Conservation (phyloP, 2,113 vertebrate genomes). For the Salvator merianae region DNA sequence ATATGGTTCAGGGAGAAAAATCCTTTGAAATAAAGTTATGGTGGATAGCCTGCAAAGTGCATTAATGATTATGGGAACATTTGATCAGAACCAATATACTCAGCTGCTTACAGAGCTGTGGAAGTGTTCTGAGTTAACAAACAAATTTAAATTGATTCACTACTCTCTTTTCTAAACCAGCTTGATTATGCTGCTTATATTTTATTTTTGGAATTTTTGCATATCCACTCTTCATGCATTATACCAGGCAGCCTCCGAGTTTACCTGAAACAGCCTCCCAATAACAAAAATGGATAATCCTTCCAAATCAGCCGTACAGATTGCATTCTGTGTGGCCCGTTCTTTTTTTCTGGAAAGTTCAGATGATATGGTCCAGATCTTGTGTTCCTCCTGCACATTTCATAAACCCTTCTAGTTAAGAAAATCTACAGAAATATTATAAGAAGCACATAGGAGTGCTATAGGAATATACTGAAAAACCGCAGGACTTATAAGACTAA, state of each 20-base stretch:
- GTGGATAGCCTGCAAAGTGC: conserved; percentile 54
- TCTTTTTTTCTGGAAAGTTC: too few species aligned
- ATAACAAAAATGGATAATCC: background rate
- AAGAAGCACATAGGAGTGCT: too few species aligned
- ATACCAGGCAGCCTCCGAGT: background rate
- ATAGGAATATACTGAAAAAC: too few species aligned
- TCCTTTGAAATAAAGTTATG: conserved; percentile 52
- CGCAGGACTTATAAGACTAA: too few species aligned
- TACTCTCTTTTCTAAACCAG: background rate
- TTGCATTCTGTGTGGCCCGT: too few species aligned
- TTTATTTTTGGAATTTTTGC: background rate
- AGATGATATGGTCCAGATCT: too few species aligned
- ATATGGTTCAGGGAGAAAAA: conserved; percentile 51
- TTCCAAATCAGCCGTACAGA: too few species aligned
- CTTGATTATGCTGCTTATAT: background rate
- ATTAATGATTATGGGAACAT: conserved; percentile 54
- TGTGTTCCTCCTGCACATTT: too few species aligned
- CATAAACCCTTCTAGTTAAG: too few species aligned
- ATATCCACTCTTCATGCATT: background rate
- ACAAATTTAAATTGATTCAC: background rate
- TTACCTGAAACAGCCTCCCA: background rate
- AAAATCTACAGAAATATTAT: too few species aligned
- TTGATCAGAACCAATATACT: conserved; percentile 43
- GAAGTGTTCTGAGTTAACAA: background rate
- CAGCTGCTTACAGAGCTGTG: conserved; percentile 32